Evolutionary conservation across 2,797 vertebrate genomes (phyloP).

Genomic region (Naso thynnoides): DNA sequence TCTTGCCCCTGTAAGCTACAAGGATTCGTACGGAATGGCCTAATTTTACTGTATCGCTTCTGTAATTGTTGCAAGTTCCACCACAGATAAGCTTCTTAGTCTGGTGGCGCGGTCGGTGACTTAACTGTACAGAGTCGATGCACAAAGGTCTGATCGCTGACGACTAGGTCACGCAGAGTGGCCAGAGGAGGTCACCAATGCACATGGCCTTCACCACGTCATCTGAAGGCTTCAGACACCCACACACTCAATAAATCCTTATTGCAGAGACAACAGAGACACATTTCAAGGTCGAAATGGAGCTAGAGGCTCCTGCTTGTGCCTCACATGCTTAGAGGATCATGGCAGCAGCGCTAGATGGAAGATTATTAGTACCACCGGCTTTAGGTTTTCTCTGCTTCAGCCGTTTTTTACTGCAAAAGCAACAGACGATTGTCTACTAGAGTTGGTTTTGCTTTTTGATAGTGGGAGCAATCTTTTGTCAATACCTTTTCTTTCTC

Average conservation of each 20-base stretch:
- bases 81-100: conserved; percentile 66
- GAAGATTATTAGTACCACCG: conserved; percentile 2
- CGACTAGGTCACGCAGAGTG: conserved; percentile 25
- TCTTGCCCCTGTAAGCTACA: conserved; percentile 3
- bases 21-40: conserved; percentile 13
- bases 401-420: conserved; percentile 24
- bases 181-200: conserved; percentile 15
- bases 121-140: conserved; percentile 35
- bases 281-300: conserved; percentile 38
- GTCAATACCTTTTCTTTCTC: conserved; percentile 28
- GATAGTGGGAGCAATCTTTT: conserved; percentile 44
- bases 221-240: conserved; percentile 19
- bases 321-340: conserved; percentile 7
- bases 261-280: conserved; percentile 2
- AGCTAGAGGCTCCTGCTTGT: conserved; percentile 12
- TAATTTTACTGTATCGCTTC: conserved; percentile 20
- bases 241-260: conserved; percentile 19
- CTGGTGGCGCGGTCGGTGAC: conserved; percentile 30
- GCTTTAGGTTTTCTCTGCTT: conserved; percentile 3
- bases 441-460: conserved; percentile 28
- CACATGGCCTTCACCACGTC: conserved; percentile 2
- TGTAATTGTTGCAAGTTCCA: conserved; percentile 55
- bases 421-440: conserved; percentile 25
- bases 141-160: conserved; percentile 47
- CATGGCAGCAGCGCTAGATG: conserved; percentile 15